Evolutionary conservation across 2,113 vertebrate genomes (phyloP).

Genomic region (Eurypyga helias): DNA sequence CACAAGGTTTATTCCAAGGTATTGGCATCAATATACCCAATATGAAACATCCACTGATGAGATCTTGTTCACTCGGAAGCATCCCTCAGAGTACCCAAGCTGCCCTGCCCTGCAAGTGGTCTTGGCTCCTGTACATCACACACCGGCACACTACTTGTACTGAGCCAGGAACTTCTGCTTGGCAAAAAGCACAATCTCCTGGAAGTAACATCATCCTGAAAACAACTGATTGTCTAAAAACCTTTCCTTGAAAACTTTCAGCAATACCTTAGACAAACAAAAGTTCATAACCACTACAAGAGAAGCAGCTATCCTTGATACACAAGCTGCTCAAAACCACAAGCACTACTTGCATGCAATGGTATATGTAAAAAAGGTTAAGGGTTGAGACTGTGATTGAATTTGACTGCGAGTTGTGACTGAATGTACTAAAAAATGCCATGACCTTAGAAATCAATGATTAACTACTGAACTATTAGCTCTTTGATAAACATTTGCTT

Average conservation of each 20-base stretch:
- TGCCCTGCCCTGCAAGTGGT: neutral
- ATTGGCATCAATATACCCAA: neutral
- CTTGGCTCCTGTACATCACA: neutral
- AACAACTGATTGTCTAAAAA: neutral
- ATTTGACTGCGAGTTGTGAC: no score
- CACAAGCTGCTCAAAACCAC: neutral
- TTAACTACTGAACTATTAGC: neutral
- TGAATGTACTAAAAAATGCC: neutral
- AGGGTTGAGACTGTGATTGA: neutral
- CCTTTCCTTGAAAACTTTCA: neutral
- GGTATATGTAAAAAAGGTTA: neutral
- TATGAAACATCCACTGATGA: neutral
- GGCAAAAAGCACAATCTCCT: neutral
- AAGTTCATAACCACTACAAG: neutral
- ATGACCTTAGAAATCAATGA: neutral
- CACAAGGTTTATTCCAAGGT: fast-evolving
- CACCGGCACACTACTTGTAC: neutral
- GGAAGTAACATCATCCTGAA: neutral
- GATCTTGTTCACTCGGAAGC: neutral
- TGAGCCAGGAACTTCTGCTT: neutral
- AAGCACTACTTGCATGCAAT: fast-evolving
- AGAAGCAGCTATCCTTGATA: fast-evolving
- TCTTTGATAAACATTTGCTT: neutral
- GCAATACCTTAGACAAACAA: neutral
- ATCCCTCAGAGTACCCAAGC: neutral